phyloP scores from a whole-genome alignment of 2,113 vertebrate genomes.

The Manacus vitellinus region DNA sequence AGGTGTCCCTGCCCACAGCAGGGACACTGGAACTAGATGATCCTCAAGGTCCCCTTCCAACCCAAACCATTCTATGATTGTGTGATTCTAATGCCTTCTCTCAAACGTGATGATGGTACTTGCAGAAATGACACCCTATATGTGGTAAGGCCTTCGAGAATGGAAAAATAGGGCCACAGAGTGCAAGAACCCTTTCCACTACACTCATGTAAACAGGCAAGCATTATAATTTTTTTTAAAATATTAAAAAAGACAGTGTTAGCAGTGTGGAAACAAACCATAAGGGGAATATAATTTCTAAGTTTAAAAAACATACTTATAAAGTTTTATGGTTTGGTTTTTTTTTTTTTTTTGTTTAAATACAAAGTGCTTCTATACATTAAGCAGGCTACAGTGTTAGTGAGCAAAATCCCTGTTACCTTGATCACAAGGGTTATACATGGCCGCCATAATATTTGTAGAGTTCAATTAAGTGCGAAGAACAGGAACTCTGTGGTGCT shows the following conservation, averaged over 20 bases:
- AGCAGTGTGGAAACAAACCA: conserved; percentile 72
- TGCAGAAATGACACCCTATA: conserved; percentile 21
- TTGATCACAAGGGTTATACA: conserved; percentile 60
- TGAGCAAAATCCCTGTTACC: conserved; percentile 77
- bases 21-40: neutral
- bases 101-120: neutral
- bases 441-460: neutral
- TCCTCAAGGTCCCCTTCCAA: neutral
- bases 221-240: conserved; percentile 8
- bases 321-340: conserved; percentile 54
- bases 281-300: conserved; percentile 74
- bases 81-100: neutral
- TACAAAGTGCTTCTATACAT: conserved; percentile 84
- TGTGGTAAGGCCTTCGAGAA: conserved; percentile 54
- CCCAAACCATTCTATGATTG: neutral
- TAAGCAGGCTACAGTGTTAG: conserved; percentile 79
- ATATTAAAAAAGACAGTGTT: conserved; percentile 61
- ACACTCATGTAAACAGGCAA: conserved; percentile 56
- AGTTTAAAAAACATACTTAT: conserved; percentile 72
- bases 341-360: conserved; percentile 63
- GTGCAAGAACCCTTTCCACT: neutral
- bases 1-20: neutral
- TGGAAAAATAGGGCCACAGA: conserved; percentile 32
- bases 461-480: conserved; percentile 37
- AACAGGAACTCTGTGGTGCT: conserved; percentile 14